Evolutionary conservation across 2,888 invertebrate species (phyloP), one percentile per base, ranked within the genome.

Genomic region (Alloscopus bannaensis): DNA sequence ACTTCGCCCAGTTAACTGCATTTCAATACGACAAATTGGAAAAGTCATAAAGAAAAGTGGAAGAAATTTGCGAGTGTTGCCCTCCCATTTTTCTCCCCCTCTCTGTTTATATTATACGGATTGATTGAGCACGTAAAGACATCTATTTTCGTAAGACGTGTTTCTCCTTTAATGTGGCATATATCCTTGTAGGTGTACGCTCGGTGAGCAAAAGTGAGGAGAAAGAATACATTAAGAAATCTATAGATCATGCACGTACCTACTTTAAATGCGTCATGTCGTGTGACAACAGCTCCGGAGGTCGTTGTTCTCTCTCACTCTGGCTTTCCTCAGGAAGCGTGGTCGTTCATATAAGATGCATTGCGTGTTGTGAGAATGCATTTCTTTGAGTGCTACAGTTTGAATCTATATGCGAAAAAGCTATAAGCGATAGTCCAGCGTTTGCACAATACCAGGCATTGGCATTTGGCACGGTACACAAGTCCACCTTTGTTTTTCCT

Each of bases 241-340:
- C 18, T 6, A 36, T 36, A 36, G 6, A 36, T 36, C 13, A 8
- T 36, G 36, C 6, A 20, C 8, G 50, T 75, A 28, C 76, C 69
- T 69, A 69, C 62, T 42, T 59, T 70, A 69, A 60, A 68, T 76
- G 76, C 76, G 76, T 76, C 76, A 66, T 76, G 69, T 52, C 24
- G 26, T 55, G 55, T 55, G 69, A 76, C 76, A 76, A 69, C 76
- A 62, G 76, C 76, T 59, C 42, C 50, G 42, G 75, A 69, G 76
- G 76, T 76, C 76, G 76, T 69, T 76, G 76, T 60, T 76, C 76
- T 69, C 60, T 76, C 36, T n/a, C n/a, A n/a, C n/a, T n/a, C n/a
- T n/a, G n/a, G n/a, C n/a, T n/a, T n/a, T n/a, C n/a, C n/a, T n/a
- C n/a, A n/a, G 2, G 18, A 52, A 28, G 20, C 24, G 45, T 28